phyloP scores from a whole-genome alignment of 1,140 invertebrate genomes.

The Trigoniulus corallinus region DNA sequence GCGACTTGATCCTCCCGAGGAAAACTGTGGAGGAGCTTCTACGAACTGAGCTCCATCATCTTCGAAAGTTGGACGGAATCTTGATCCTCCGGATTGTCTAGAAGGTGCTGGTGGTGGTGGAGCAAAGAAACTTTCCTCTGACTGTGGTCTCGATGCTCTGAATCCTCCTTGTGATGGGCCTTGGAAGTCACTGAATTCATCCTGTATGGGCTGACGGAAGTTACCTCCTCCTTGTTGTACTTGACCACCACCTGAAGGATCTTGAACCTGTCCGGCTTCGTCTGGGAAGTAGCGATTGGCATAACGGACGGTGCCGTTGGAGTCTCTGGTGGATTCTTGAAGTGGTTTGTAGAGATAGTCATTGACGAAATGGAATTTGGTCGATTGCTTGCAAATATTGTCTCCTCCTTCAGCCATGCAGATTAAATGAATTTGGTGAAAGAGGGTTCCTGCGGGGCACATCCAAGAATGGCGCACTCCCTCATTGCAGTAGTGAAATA shows the following conservation, averaged over 20 bases:
- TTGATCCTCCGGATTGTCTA: not conserved
- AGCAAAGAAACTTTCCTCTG: not conserved
- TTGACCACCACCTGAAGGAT: no score
- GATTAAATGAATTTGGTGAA: conserved; percentile 79
- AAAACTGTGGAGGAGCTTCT: not conserved
- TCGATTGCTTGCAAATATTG: conserved; percentile 74
- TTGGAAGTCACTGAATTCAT: no score
- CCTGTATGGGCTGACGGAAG: no score
- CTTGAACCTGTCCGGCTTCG: conserved; percentile 32
- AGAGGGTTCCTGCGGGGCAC: conserved; percentile 77
- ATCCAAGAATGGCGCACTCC: conserved; percentile 81
- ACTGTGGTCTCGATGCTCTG: not conserved
- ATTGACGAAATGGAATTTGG: conserved; percentile 81
- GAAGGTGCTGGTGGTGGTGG: not conserved
- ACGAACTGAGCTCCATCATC: not conserved
- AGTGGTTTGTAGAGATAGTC: conserved; percentile 65
- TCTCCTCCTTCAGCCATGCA: conserved; percentile 79
- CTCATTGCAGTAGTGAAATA: conserved; percentile 87
- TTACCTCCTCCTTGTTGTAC: not conserved
- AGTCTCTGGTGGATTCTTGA: conserved; percentile 53
- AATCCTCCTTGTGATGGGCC: not conserved
- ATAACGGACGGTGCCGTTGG: conserved; percentile 65
- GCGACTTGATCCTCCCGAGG: not conserved
- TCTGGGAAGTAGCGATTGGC: conserved; percentile 47
- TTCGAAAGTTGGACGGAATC: not conserved